Evolutionary conservation across 1,140 invertebrate genomes (phyloP).

Genomic region (Cydia splendana): DNA sequence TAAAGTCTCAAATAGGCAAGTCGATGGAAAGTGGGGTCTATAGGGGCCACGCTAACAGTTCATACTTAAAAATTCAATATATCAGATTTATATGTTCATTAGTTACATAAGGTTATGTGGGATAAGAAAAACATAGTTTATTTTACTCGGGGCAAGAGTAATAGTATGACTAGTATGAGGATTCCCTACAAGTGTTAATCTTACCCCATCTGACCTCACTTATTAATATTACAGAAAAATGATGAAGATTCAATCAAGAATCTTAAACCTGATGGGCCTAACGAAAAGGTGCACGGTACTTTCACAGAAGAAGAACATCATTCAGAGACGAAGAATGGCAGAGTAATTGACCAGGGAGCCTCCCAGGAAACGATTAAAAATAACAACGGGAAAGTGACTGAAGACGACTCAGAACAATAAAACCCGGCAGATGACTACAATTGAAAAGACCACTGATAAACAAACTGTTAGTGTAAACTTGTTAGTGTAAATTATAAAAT

Average conservation of each 20-base stretch:
- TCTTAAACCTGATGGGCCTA: neutral
- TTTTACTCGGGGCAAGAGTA: too few relatives aligned
- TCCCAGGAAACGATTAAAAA: neutral
- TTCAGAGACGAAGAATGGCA: slow-evolving; percentile 15
- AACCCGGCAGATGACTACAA: neutral
- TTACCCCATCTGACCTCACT: too few relatives aligned
- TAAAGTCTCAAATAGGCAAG: too few relatives aligned
- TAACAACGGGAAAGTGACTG: slow-evolving; percentile 32
- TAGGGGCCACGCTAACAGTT: too few relatives aligned
- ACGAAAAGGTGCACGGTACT: neutral
- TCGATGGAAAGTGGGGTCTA: too few relatives aligned
- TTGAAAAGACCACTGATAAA: neutral
- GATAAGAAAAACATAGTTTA: too few relatives aligned
- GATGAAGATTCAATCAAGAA: neutral
- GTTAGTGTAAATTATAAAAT: neutral
- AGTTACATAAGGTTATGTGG: too few relatives aligned
- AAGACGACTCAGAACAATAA: neutral
- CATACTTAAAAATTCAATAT: too few relatives aligned
- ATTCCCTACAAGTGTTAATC: too few relatives aligned
- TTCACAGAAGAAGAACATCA: neutral
- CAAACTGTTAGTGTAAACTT: neutral
- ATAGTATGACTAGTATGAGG: too few relatives aligned
- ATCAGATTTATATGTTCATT: too few relatives aligned
- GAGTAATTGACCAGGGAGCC: neutral
- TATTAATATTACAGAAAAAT: too few relatives aligned